phyloP scores from a whole-genome alignment of 2,113 vertebrate species.

The Chloropsis cyanopogon region DNA sequence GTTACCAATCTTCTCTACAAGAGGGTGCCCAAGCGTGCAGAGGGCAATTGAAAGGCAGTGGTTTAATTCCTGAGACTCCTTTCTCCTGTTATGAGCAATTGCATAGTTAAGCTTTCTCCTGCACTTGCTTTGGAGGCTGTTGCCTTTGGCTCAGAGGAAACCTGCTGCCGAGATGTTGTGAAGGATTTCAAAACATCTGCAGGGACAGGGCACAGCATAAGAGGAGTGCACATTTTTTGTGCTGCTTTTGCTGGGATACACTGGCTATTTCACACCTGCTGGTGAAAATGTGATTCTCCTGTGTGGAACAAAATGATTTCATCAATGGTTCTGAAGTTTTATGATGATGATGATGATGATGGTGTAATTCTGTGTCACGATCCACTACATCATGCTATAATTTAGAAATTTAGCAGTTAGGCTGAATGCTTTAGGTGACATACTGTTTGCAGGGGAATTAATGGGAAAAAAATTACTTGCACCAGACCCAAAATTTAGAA shows the following conservation, averaged over 20 bases:
- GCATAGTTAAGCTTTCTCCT: background rate
- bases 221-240: background rate
- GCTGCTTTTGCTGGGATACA: background rate
- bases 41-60: background rate
- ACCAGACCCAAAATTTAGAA: background rate
- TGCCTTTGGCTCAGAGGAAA: background rate
- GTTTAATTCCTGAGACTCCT: background rate
- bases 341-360: background rate
- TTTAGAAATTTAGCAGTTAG: background rate
- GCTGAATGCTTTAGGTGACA: background rate
- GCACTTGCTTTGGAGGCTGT: background rate
- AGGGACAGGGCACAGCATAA: background rate
- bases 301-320: background rate
- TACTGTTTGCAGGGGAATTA: background rate
- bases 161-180: background rate
- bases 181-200: background rate
- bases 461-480: background rate
- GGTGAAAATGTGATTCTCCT: background rate
- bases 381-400: background rate
- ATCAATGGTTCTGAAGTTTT: background rate
- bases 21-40: background rate
- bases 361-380: background rate
- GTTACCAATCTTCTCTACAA: background rate
- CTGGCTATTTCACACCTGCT: background rate
- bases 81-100: background rate